These are phyloP conservation scores for Triplophysa tibetana DNA, from an alignment of 2,113 vertebrate species.

Conservation along the genomic window DNA sequence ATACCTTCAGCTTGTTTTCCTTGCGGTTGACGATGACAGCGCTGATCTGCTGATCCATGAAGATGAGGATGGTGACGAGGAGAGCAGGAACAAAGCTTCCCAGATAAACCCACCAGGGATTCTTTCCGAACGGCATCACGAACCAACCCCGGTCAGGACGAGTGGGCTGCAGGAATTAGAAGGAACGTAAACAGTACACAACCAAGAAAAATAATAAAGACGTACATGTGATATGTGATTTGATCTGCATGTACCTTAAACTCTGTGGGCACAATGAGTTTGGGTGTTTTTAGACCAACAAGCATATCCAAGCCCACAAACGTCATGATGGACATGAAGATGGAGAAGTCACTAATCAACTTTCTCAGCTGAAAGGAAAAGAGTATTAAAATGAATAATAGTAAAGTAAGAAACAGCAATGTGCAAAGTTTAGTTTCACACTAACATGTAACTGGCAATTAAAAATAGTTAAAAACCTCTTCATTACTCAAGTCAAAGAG, in stretches of 20 bases:
- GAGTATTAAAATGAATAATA: conserved; percentile 2
- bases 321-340: conserved; percentile 92
- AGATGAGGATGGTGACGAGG: conserved; percentile 95
- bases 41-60: conserved; percentile 99
- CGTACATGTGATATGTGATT: neutral
- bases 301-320: conserved; percentile 90
- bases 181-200: neutral
- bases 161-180: conserved; percentile 78
- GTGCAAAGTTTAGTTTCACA: neutral
- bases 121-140: conserved; percentile 92
- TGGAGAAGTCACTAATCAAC: conserved; percentile 95
- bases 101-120: conserved; percentile 94
- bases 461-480: no score
- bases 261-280: conserved; percentile 87
- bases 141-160: conserved; percentile 90
- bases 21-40: conserved; percentile 95
- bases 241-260: conserved; percentile 76
- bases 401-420: neutral
- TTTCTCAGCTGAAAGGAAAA: conserved; percentile 80
- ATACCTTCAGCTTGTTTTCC: conserved; percentile 92
- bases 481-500: no score
- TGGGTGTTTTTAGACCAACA: conserved; percentile 87
- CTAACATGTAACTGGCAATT: no score
- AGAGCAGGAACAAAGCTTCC: conserved; percentile 89
- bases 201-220: neutral